A percentile compares a stretch with the other conserved stretches of the same genome.
These are phyloP conservation scores for Microcebus ravelobensis DNA, from an alignment of 2,113 vertebrate genomes.

Conservation along the genomic window DNA sequence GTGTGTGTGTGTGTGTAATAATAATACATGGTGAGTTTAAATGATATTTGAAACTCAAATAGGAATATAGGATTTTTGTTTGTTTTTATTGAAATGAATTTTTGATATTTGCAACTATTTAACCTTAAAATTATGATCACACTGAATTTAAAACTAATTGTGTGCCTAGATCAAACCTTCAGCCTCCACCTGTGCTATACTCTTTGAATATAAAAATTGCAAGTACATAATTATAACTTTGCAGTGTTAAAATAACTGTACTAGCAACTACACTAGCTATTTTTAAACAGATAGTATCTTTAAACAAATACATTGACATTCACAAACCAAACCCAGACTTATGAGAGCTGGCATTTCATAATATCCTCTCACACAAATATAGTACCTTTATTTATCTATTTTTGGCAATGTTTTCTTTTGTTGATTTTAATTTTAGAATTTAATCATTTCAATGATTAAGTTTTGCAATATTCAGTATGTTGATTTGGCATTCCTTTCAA, in stretches of 20 bases:
- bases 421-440: slow-evolving; percentile 22
- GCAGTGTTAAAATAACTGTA: neutral
- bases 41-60: neutral
- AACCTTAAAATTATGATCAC: neutral
- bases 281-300: neutral
- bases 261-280: neutral
- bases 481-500: slow-evolving; percentile 36
- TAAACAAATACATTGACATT: neutral
- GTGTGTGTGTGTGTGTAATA: neutral
- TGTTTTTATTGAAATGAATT: neutral
- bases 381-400: neutral
- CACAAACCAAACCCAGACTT: slow-evolving; percentile 34
- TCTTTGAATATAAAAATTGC: slow-evolving; percentile 29
- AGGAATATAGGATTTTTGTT: neutral
- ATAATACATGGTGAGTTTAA: neutral
- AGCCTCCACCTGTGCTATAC: neutral
- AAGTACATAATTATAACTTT: neutral
- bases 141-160: slow-evolving; percentile 41
- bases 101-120: neutral
- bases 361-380: neutral
- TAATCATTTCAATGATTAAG: neutral
- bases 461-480: slow-evolving; percentile 41
- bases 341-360: neutral
- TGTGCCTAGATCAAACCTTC: neutral
- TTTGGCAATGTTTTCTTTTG: slow-evolving; percentile 54